A percentile compares a stretch with the other conserved stretches of the same genome.
These are phyloP conservation scores for Dynastes maya DNA, from an alignment of 2,888 invertebrate species.

Conservation along the genomic window DNA sequence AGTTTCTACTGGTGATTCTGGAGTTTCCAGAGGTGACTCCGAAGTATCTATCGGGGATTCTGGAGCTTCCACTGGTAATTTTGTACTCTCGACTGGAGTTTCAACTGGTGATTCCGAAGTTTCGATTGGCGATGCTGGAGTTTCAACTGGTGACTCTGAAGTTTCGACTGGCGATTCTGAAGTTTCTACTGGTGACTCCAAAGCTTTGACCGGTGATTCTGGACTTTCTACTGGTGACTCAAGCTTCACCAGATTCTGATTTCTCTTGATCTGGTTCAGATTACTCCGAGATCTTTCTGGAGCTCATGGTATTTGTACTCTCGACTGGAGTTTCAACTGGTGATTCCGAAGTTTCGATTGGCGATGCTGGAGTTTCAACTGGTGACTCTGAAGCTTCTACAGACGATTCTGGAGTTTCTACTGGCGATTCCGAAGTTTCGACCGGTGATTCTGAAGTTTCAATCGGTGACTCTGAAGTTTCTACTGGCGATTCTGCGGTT, in stretches of 20 bases:
- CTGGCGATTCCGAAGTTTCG: neutral
- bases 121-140: conserved; percentile 3
- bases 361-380: neutral
- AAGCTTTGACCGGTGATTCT: no score
- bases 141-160: neutral
- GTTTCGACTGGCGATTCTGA: neutral
- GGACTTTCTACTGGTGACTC: no score
- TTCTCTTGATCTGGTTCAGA: no score
- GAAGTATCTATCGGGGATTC: neutral
- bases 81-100: neutral
- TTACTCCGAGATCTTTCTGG: no score
- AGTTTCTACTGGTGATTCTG: neutral
- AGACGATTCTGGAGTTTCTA: neutral
- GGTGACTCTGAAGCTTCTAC: neutral
- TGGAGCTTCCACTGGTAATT: no score
- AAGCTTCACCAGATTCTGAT: no score
- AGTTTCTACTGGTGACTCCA: neutral
- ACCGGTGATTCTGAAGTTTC: no score
- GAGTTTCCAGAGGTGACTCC: neutral
- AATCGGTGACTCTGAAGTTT: neutral
- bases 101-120: neutral
- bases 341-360: neutral
- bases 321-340: no score
- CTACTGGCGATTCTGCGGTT: neutral
- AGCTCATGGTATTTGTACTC: no score